Base-by-base conservation (phyloP, 37 sponge, comb jelly and placozoan genomes). In the Crambe crambe region DNA sequence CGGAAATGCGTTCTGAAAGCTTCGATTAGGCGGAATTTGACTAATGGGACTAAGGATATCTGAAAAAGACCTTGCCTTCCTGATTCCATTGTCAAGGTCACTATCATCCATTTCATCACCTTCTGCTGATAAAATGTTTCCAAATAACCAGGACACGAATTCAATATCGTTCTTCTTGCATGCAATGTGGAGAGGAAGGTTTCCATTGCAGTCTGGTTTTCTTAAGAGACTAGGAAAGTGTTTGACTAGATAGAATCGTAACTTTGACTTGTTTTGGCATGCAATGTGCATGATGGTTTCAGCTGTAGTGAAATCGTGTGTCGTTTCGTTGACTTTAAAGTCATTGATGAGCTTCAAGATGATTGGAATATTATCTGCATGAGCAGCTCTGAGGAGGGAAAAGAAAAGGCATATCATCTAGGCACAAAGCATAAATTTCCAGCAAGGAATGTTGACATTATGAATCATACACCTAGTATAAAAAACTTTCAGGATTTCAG, bases 231-330 rank as follows among this genome's bases (percentile, higher is more conserved):
- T 64, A n/a, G 85, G 89, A 39, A 34, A 81, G 2, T 67, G 38
- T 27, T 77, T 76, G 38, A 72, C 81, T 18, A 85, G 41, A 80
- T 68, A 78, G 74, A 41, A 92, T 23, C 93, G 76, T 10, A 88
- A 73, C 2, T 60, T 42, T 12, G 80, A 82, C 47, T 54, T 81
- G 9, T 64, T 57, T 44, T 69, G 32, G 70, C 87, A 84, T 17
- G 93, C 89, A 54, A 88, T 54, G 70, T 92, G 93, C 30, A 92
- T 77, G n/a, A 80, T 42, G 10, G 64, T 79, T n/a, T 82, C 66
- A 6, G 57, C 83, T 2, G 75, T 80, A 3, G 42, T 30, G 3
- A 47, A 58, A 65, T 92, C 85, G 21, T 81, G 80, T 26, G 73
- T 27, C 30, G 63, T 54, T 15, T 61, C 70, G 25, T 72, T 70